Percentiles rank a stretch among this genome's conserved stretches.
Evolutionary conservation across 2,113 vertebrate species (phyloP).

Genomic region (Dipodomys merriami): DNA sequence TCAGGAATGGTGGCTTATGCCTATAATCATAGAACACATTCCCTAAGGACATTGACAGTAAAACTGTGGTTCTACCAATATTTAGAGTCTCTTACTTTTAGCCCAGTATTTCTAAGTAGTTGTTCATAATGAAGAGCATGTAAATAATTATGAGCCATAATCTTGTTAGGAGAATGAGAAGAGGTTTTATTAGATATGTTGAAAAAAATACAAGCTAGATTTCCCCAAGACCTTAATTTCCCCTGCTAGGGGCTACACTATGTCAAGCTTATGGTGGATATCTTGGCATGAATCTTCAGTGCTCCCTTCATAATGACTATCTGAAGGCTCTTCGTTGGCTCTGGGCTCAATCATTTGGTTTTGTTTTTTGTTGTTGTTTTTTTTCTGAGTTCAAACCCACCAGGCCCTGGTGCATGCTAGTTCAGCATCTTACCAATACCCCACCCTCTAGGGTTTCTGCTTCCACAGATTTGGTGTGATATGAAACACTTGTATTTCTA

Average conservation of each 20-base stretch:
- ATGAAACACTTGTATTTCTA: neutral
- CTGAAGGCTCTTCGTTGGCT: too few relatives aligned
- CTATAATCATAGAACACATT: too few relatives aligned
- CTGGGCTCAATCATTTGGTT: too few relatives aligned
- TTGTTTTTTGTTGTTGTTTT: too few relatives aligned
- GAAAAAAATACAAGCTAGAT: neutral
- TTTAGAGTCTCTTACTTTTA: neutral
- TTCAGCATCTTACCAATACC: neutral
- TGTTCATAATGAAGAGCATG: conserved; percentile 11
- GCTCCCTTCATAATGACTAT: neutral
- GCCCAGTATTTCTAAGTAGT: neutral
- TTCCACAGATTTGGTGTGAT: rapidly evolving
- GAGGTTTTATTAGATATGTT: neutral
- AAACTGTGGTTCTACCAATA: neutral
- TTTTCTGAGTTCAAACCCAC: too few relatives aligned
- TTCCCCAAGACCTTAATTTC: neutral
- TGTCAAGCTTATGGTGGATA: neutral
- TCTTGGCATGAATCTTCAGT: neutral
- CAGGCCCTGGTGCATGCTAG: neutral
- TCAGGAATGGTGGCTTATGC: too few relatives aligned
- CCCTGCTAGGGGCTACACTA: too few relatives aligned
- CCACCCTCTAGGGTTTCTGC: neutral
- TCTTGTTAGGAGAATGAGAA: neutral
- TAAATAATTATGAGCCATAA: neutral
- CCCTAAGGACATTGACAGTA: neutral